Conservation (phyloP, 2,888 invertebrate species). For the Thera obeliscata region DNA sequence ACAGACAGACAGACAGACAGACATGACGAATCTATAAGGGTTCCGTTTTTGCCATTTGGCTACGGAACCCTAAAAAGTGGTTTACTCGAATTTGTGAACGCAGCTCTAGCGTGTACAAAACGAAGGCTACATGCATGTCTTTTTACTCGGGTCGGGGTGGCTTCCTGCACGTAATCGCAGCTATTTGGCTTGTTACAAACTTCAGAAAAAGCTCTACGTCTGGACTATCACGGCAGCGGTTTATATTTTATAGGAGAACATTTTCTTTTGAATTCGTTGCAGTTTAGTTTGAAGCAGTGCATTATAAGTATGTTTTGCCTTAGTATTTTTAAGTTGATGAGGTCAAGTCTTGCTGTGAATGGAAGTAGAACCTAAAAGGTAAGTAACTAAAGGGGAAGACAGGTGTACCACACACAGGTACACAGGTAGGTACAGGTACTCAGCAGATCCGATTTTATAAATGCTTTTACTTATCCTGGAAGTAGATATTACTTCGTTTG, state of each 20-base stretch:
- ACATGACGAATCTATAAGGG: too few species aligned
- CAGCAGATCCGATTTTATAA: neutral
- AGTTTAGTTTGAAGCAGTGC: slow-evolving; percentile 1
- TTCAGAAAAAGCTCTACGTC: slow-evolving; percentile 30
- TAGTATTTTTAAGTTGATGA: neutral
- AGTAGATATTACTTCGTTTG: slow-evolving; percentile 1
- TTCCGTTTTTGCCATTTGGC: too few species aligned
- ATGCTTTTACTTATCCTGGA: neutral
- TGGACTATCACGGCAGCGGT: slow-evolving; percentile 22
- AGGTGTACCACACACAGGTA: too few species aligned
- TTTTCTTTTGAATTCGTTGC: neutral
- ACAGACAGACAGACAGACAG: too few species aligned
- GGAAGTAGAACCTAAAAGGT: neutral
- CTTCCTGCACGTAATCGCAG: slow-evolving; percentile 41
- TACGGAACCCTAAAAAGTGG: too few species aligned
- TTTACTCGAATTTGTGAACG: slow-evolving; percentile 15
- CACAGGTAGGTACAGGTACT: too few species aligned
- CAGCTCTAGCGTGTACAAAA: slow-evolving; percentile 29
- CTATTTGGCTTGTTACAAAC: slow-evolving; percentile 38
- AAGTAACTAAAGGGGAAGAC: too few species aligned
- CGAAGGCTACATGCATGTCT: slow-evolving; percentile 29
- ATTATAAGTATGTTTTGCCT: neutral
- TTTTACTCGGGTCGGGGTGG: slow-evolving; percentile 31
- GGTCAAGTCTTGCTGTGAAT: neutral
- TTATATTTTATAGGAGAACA: slow-evolving; percentile 11